Evolutionary conservation across 2,113 vertebrate species (phyloP).

Genomic region (Isichthys henryi): DNA sequence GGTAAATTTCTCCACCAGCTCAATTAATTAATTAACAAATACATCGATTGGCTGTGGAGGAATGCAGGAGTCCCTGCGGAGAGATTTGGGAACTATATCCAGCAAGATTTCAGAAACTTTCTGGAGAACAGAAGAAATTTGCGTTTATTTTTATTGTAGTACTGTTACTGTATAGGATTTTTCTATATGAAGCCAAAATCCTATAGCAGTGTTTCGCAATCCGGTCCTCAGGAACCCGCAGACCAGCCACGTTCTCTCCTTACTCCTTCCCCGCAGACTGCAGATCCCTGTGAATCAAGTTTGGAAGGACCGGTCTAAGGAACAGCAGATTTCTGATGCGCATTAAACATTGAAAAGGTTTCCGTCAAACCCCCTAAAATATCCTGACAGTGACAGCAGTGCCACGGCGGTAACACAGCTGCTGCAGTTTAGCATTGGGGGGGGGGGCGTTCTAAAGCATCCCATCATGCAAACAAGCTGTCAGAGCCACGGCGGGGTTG

Average conservation of each 20-base stretch:
- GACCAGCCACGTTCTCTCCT: neutral
- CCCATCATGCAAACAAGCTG: slow-evolving; percentile 13
- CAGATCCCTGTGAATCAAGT: neutral
- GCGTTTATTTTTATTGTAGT: neutral
- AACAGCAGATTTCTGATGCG: neutral
- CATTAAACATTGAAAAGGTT: neutral
- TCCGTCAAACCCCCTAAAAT: neutral
- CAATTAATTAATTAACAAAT: neutral
- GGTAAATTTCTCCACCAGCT: neutral
- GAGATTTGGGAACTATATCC: neutral
- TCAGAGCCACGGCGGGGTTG: neutral
- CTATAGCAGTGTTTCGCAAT: neutral
- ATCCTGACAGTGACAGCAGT: neutral
- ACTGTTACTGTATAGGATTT: neutral
- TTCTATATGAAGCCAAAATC: neutral
- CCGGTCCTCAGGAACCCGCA: neutral
- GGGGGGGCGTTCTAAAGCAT: neutral
- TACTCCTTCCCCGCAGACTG: neutral
- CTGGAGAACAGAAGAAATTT: neutral
- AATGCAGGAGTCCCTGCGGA: neutral
- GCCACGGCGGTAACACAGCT: neutral
- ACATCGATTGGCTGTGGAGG: neutral
- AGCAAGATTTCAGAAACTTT: neutral
- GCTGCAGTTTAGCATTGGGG: neutral
- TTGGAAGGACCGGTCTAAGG: neutral